Evolutionary conservation across 2,888 invertebrate species (phyloP), one percentile per base, ranked within the genome.

Genomic region (Mechanitis messenoides): DNA sequence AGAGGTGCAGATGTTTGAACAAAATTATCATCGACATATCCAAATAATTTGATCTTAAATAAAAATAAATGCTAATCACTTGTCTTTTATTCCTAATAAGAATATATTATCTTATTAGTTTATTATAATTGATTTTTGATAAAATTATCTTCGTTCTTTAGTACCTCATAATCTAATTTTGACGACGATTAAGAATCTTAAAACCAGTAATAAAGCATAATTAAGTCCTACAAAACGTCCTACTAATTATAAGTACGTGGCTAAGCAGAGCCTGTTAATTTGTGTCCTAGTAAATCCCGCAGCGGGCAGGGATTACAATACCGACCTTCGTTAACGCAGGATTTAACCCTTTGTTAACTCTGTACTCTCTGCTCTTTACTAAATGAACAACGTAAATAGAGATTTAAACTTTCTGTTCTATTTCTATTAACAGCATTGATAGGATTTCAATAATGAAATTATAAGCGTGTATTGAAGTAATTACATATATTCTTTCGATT

Each of bases 281-380:
- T 83, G 78, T 77, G 78, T 77, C 76, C 73, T 72, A 68, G 67
- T 67, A 68, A 73, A 72, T 74, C 71, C 75, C 71, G 65, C 62
- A 64, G 60, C 64, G 68, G 20, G 33, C 50, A 72, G 73, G 78
- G 83, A 79, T 83, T 82, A 81, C 75, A 69, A 68, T 69, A 69
- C 74, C 73, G 71, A 73, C 75, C 79, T 81, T 83, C 82, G 83
- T 83, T 84, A 84, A 79, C 80, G 71, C 74, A 71, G 81, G 82
- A 80, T 82, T 82, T 79, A 72, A 74, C 76, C 78, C 76, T 79
- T 79, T 79, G 76, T 76, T 74, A 73, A 42, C 45, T 53, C 45
- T 28, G 12, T 38, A n/a, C 33, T 57, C 59, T 35, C 3, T 56
- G 57, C 45, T 56, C 47, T 61, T 62, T 58, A 60, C 59, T 56